Evolutionary conservation across 2,113 vertebrate genomes (phyloP).

Genomic region (Candoia aspera): DNA sequence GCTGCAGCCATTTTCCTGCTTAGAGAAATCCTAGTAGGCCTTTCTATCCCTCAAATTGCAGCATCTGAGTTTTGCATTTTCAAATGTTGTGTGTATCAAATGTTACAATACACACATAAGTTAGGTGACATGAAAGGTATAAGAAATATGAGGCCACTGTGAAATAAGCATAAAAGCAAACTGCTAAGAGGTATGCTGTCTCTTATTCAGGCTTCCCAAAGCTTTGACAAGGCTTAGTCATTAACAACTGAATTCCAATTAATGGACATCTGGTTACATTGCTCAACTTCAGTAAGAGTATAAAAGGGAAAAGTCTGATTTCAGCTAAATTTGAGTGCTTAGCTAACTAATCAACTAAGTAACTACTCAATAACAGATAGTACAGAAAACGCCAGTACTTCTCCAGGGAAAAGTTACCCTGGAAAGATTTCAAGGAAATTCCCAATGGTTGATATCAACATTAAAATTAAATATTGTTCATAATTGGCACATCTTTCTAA

Average conservation of each 20-base stretch:
- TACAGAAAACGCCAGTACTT: background rate
- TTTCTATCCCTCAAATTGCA: background rate
- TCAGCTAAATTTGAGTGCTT: background rate
- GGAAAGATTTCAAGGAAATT: background rate
- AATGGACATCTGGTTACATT: background rate
- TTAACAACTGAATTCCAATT: conserved; percentile 13
- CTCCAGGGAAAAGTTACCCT: background rate
- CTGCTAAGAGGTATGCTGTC: background rate
- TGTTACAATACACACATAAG: background rate
- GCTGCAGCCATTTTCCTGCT: conserved; percentile 2
- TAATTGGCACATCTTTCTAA: background rate
- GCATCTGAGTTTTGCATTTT: background rate
- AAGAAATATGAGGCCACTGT: background rate
- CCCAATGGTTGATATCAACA: background rate
- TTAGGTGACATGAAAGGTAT: background rate
- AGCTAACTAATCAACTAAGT: background rate
- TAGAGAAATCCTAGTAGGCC: background rate
- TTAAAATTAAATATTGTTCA: background rate
- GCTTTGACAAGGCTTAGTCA: background rate
- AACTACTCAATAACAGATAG: background rate
- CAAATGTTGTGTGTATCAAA: too few relatives aligned
- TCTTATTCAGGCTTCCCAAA: background rate
- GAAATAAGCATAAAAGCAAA: background rate
- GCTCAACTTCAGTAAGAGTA: background rate
- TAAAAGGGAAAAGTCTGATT: background rate